A percentile compares a stretch with the other conserved stretches of the same genome.
Conservation (phyloP, 2,113 vertebrate genomes). For the Mustela nigripes region DNA sequence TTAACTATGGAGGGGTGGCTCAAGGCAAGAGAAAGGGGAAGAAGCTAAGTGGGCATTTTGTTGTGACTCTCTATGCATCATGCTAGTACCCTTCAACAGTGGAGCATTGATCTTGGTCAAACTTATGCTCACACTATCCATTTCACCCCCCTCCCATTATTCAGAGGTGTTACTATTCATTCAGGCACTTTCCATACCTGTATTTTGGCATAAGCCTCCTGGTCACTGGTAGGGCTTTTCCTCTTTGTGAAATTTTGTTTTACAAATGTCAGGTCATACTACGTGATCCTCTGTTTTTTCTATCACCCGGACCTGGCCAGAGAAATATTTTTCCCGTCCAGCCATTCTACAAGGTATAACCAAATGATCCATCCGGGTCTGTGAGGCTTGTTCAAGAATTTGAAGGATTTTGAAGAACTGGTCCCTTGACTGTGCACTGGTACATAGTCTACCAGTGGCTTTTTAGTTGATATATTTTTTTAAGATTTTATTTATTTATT, state of each 20-base stretch:
- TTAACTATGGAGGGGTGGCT: background rate
- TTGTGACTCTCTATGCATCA: background rate
- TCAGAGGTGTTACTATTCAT: background rate
- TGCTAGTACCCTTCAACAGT: background rate
- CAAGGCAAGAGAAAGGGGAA: background rate
- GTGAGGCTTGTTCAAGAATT: background rate
- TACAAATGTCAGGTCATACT: background rate
- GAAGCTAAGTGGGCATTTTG: background rate
- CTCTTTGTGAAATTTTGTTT: background rate
- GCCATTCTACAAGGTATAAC: background rate
- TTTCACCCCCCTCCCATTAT: background rate
- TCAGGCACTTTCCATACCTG: background rate
- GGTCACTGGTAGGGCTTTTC: background rate
- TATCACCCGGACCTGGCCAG: background rate
- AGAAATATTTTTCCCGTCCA: background rate
- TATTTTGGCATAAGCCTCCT: background rate
- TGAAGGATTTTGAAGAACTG: background rate
- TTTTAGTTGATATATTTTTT: background rate
- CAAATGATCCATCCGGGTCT: background rate
- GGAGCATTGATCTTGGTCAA: fast-evolving
- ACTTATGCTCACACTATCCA: fast-evolving
- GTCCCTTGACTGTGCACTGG: background rate
- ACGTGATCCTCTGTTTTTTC: background rate
- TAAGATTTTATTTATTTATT: too few species aligned
- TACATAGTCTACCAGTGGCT: background rate